Base-by-base conservation (phyloP, 1,140 invertebrate genomes). In the Argopecten irradians region DNA sequence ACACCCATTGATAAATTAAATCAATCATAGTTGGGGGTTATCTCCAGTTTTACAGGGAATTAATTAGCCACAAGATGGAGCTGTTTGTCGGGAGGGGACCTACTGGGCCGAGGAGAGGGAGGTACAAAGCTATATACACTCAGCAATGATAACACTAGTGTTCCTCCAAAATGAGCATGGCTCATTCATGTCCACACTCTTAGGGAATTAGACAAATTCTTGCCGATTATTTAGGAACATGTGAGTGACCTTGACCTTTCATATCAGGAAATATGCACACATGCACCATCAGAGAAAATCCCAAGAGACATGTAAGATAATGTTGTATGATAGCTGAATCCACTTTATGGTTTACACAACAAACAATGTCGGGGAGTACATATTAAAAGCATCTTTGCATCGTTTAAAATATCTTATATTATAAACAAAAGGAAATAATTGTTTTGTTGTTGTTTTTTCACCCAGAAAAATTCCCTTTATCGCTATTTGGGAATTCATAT, bases 1-100 rank as follows among this genome's bases (percentile, higher is more conserved):
- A 71, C 55, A 71, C 55, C 55, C 55, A 71, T 71, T 71, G 55
- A 71, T 71, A 71, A 71, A 71, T 71, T 71, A 71, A 71, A 71
- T 71, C 55, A 71, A 71, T 71, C 55, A 16, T 71, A 71, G 55
- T 11, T 71, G 55, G 55, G n/a, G 55, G 55, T 71, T 71, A 71
- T 71, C 55, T 71, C 55, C 55, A 71, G 55, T 71, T 71, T 71
- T 71, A 71, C 55, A 71, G 55, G 55, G 55, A 71, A 71, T 71
- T 71, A 71, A 71, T 71, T 71, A 71, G 55, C 55, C 55, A 28
- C 55, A 71, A 71, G 55, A 71, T 71, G 55, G 43, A 71, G n/a
- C 55, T 71, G 55, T 28, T n/a, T 3, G n/a, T 71, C 2, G 16
- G 55, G 55, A n/a, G n/a, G n/a, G n/a, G n/a, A n/a, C n/a, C n/a